Conservation (phyloP, 2,888 invertebrate species). For the Dicranocentrus wangi region DNA sequence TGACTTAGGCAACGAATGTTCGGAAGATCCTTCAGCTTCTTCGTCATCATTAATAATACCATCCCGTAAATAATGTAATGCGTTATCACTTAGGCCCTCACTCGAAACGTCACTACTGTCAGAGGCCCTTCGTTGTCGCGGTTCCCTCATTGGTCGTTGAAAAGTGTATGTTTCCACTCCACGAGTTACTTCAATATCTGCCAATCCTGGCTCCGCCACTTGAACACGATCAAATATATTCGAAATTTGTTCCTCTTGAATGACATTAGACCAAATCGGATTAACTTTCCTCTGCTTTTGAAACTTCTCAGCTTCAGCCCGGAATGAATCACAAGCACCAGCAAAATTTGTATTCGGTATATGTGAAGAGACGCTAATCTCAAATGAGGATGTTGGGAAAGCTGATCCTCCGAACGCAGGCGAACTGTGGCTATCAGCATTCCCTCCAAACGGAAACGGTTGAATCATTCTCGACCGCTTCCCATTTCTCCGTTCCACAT, state of each 20-base stretch:
- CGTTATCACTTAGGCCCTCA: slow-evolving; percentile 64
- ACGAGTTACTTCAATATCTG: slow-evolving; percentile 44
- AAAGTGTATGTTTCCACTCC: slow-evolving; percentile 64
- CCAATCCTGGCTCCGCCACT: slow-evolving; percentile 12
- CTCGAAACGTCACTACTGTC: slow-evolving; percentile 68
- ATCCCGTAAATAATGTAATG: slow-evolving; percentile 51
- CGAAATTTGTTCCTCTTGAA: slow-evolving; percentile 63
- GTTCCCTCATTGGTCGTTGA: slow-evolving; percentile 26
- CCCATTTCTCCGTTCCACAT: background rate
- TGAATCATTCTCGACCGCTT: slow-evolving; percentile 45
- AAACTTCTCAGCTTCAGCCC: slow-evolving; percentile 37
- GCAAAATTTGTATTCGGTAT: background rate
- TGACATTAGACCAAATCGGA: slow-evolving; percentile 56
- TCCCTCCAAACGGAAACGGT: background rate
- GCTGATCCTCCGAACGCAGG: background rate
- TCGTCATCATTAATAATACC: slow-evolving; percentile 16
- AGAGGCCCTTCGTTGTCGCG: slow-evolving; percentile 28
- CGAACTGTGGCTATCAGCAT: background rate
- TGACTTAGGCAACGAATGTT: slow-evolving; percentile 25
- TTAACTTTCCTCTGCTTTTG: slow-evolving; percentile 62
- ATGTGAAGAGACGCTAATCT: background rate
- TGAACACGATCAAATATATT: slow-evolving; percentile 39
- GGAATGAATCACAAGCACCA: slow-evolving; percentile 19
- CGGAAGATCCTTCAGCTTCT: slow-evolving; percentile 3
- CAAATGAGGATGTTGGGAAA: background rate